Evolutionary conservation across 2,888 invertebrate genomes (phyloP), one percentile per base, ranked within the genome.

Genomic region (Ormyrus rosae): DNA sequence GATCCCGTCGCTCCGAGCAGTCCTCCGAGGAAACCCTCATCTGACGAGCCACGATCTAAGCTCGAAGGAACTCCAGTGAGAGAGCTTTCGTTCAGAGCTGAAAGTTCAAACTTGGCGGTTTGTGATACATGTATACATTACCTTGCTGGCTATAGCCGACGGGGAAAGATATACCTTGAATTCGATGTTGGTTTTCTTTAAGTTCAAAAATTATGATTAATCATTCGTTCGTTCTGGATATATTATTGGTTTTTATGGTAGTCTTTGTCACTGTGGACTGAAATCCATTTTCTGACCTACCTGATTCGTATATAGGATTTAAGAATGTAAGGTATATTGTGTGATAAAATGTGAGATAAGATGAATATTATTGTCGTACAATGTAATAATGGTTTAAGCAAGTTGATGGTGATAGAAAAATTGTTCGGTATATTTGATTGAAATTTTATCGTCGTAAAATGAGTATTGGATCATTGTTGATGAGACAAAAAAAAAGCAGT

Each of bases 11-110:
- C 70, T 85, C 85, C 68, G 83, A 81, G 61, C 81, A 85, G 68
- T 86, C 86, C 50, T 88, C 88, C 74, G 86, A 89, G 77, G 88
- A 89, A 83, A 89, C 88, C 63, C 87, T 89, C 58, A 83, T 89
- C 70, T 88, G 83, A 88, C 60, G 56, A 63, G 50, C 46, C 34
- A 34, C 34, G 34, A 34, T 34, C 34, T 34, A 34, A 34, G 34
- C 34, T 4, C 34, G 34, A 34, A 34, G 34, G 34, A 34, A 4
- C 19, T 19, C 19, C 19, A 19, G 19, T 19, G 19, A 19, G 19
- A 19, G 19, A 19, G 19, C 19, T 19, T 19, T 19, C 19, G 19
- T 19, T 19, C 19, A 19, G 19, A 19, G 19, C 19, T 19, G 19
- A 19, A 19, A 19, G 19, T 19, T 19, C 19, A 19, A 19, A 19